These are phyloP conservation scores for Pachydiplax longipennis DNA, from an alignment of 2,888 invertebrate genomes.

Conservation along the genomic window DNA sequence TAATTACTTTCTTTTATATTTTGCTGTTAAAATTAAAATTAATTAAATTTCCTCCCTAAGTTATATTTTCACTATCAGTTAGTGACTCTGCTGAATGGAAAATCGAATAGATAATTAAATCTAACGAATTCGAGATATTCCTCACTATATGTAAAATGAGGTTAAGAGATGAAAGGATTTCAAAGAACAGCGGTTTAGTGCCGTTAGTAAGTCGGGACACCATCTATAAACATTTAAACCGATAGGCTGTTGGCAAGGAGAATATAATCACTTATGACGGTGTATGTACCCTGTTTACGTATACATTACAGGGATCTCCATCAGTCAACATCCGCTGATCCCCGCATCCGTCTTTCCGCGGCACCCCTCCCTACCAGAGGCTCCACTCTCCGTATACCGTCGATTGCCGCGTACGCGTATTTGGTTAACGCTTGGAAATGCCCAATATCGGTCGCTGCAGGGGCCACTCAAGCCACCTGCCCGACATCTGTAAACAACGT, in stretches of 20 bases:
- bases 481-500: slow-evolving; percentile 9
- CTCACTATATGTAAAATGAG: too few species aligned
- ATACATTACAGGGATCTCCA: neutral
- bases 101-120: too few species aligned
- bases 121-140: too few species aligned
- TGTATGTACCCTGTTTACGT: neutral
- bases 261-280: neutral
- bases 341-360: neutral
- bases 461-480: neutral
- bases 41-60: too few species aligned
- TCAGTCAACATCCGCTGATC: neutral
- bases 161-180: neutral
- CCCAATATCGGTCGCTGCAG: neutral
- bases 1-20: too few species aligned
- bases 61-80: too few species aligned
- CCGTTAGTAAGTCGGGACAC: too few species aligned
- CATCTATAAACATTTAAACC: neutral
- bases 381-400: neutral
- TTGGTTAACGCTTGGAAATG: neutral
- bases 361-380: neutral
- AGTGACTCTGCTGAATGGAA: too few species aligned
- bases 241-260: neutral
- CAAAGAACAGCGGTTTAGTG: too few species aligned
- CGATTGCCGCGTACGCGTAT: neutral
- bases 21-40: too few species aligned